Base-by-base conservation (phyloP, 2,113 vertebrate genomes). In the Amblyopsis rosae region DNA sequence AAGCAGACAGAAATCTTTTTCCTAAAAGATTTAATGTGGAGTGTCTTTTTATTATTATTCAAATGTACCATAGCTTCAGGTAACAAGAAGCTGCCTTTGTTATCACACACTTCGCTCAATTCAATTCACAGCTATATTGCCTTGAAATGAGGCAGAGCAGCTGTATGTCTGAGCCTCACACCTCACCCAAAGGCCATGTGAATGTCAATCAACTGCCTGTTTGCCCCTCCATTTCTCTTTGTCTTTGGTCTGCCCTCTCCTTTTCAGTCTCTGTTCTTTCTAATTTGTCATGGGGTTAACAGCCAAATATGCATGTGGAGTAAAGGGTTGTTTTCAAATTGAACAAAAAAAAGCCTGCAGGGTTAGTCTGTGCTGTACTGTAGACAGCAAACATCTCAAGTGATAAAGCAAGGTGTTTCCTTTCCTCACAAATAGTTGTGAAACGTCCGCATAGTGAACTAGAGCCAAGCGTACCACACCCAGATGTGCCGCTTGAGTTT, bases 141-240 rank as follows among this genome's bases (percentile, higher is more conserved):
- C 68, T 58, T 69, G 69, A 72, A 65, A 62, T 69, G 59, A 76
- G 50, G 49, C 5, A 16, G 16, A 35, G 19, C 46, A 6, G n/a
- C 59, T 19, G 35, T 41, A 58, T 59, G 33, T 10, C 12, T 45
- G 51, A 54, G 32, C 69, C 67, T 59, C 47, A 57, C 15, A 51
- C 58, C 60, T 19, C 57, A 53, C 51, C 51, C 48, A 59, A 9
- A 41, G 58, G 59, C 65, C 62, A 49, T 59, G 66, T 55, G 58
- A 63, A 70, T 76, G 67, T 67, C 70, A 66, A 73, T 73, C 49
- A 70, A 57, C 53, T 1, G 9, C 57, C 26, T 32, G 9, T 35
- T 32, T 26, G 26, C 26, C 19, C 26, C 19, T 13, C 12, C n/a
- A 58, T 45, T 12, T 62, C n/a, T 11, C 47, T 48, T 45, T 59